Evolutionary conservation across 1,140 invertebrate species (phyloP), one percentile per base, ranked within the genome.

Genomic region (Heliconius melpomene): DNA sequence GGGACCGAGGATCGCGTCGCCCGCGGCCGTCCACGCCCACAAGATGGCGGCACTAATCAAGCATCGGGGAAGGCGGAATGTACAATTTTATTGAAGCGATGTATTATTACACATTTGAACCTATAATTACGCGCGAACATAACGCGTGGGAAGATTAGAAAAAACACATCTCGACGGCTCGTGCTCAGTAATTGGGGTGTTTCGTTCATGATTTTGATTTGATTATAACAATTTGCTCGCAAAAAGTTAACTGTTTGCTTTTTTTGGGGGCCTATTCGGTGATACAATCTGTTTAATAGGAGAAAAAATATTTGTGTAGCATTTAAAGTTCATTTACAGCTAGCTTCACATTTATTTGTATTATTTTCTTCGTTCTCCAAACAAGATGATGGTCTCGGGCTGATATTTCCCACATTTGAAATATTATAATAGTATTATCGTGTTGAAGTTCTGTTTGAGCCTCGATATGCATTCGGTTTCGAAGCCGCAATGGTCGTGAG

Each of bases 1-100:
- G 91, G 91, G 91, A 93, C 89, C 87, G 88, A 86, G 88, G 91
- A 90, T 93, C 89, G 93, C 93, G 90, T 93, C 89, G 93, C 93
- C 91, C 89, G 87, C 85, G 93, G 91, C 82, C 86, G 90, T 86
- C 75, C 84, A 90, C 93, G 91, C 93, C 93, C 89, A 90, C 93
- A 94, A 94, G 86, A 94, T 94, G 93, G 93, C 93, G 85, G 89
- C 87, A 85, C 91, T 93, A 93, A 94, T 93, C 93, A 90, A 86
- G 84, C 88, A 84, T 83, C 85, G 91, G 89, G 88, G 90, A 91
- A 90, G 88, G 81, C 86, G 84, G 85, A 93, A 93, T 93, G 91
- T 93, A 93, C 91, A 92, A 94, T 94, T 94, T 94, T 92, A 93
- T 91, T 91, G 90, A 92, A 89, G 89, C 90, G 90, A 93, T 93